Evolutionary conservation across 1,140 invertebrate species (phyloP), one percentile per base, ranked within the genome.

Genomic region (Planococcus citri): DNA sequence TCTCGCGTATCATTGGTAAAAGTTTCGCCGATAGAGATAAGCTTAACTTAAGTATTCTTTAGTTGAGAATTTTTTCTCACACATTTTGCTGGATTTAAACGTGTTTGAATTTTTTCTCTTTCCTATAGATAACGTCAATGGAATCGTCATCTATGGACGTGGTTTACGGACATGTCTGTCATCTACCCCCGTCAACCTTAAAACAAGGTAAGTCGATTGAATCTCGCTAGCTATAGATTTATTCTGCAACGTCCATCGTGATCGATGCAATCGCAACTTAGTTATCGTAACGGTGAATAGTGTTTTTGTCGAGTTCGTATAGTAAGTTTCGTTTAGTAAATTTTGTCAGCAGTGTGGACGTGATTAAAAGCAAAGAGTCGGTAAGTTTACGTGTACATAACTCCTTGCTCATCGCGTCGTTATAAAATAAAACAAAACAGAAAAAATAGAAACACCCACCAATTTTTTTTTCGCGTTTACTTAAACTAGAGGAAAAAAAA

Each of bases 71-170:
- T 60, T 60, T 60, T 60, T 60, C 20, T 60, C 20, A 37, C 3
- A 51, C 12, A 51, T 9, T 3, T 24, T 24, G 10, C 51, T 64
- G 20, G 21, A 64, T 25, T 4, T 60, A 60, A 25, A 27, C 25
- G 60, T 64, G 60, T 64, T 64, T 14, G 20, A 20, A 27, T 6
- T 64, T 17, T 24, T 64, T 25, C 22, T n/a, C n/a, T n/a, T n/a
- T n/a, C n/a, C n/a, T n/a, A n/a, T 27, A 64, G 60, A 10, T 27
- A 27, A 64, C 60, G 60, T 64, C 9, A 64, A 64, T 64, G 60
- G 60, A 64, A 64, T 64, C 60, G 60, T 64, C 60, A 64, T 64
- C 60, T 64, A 64, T 64, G 60, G 60, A 64, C 60, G 60, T 64
- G 25, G 60, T 64, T 64, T 64, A 64, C 60, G 60, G 60, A 64